phyloP scores from a whole-genome alignment of 1,140 invertebrate genomes.

The Drosophila seguyi region DNA sequence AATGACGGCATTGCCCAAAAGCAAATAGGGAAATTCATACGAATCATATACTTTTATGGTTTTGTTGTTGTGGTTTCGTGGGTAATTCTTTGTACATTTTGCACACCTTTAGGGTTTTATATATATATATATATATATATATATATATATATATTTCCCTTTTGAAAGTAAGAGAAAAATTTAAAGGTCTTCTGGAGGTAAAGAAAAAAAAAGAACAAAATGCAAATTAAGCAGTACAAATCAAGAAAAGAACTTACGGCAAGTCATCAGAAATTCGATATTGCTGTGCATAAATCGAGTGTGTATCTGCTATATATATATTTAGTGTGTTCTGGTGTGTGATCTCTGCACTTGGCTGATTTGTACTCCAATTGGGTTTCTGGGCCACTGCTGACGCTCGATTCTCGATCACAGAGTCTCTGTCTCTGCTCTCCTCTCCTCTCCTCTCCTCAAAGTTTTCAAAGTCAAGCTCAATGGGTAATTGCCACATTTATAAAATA shows the following conservation, averaged over 20 bases:
- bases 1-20: slow-evolving; percentile 37
- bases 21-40: slow-evolving; percentile 47
- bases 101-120: slow-evolving; percentile 7
- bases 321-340: slow-evolving; percentile 14
- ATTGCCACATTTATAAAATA: slow-evolving; percentile 2
- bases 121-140: not conserved
- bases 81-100: slow-evolving; percentile 32
- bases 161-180: slow-evolving; percentile 2
- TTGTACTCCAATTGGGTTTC: slow-evolving; percentile 55
- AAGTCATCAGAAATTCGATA: slow-evolving; percentile 34
- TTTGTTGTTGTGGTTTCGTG: slow-evolving; percentile 20
- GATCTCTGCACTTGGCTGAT: slow-evolving; percentile 40
- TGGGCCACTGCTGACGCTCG: slow-evolving; percentile 54
- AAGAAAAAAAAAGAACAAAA: slow-evolving; percentile 14
- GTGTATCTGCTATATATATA: slow-evolving; percentile 1
- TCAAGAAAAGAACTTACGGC: slow-evolving; percentile 5
- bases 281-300: slow-evolving; percentile 5
- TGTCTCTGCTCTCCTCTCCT: too few species aligned
- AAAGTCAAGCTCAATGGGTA: slow-evolving; percentile 43
- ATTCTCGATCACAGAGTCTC: slow-evolving; percentile 19
- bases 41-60: slow-evolving; percentile 35
- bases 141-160: not conserved
- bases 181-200: slow-evolving; percentile 1
- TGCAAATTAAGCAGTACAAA: slow-evolving; percentile 22
- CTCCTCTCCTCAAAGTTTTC: slow-evolving; percentile 9